Base-by-base conservation (phyloP, 1,140 invertebrate species). In the Pantala flavescens region DNA sequence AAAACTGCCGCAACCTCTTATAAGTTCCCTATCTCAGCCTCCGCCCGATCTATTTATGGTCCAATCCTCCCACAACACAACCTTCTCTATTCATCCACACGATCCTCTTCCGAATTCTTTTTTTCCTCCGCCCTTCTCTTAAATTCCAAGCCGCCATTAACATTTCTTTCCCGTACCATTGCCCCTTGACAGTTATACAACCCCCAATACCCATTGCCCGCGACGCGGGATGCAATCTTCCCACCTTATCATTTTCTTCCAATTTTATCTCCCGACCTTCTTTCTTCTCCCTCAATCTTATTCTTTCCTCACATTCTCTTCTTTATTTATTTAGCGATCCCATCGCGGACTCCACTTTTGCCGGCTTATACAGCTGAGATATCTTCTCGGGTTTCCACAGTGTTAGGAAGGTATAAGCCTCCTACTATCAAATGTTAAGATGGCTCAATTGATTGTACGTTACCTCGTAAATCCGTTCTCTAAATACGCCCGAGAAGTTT, bases 131-230 rank as follows among this genome's bases (percentile, higher is more conserved):
- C 49, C 49, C 14, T 63, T 63, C 49, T 63, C 49, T 63, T 63
- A 63, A 16, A 63, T 63, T 63, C 49, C 49, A 12, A 63, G n/a
- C 28, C 49, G n/a, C 49, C 12, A 19, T 63, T 63, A 63, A 63
- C 49, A 16, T 63, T 63, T 21, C 49, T 63, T 21, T 63, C 49
- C 49, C 49, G 16, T 21, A 19, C 49, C n/a, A 63, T 63, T 63
- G 49, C 49, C n/a, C 49, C 49, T 12, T 63, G 49, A 63, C 49
- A 63, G 49, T 63, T 63, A 63, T 63, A 63, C 49, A 63, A 63
- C 49, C 49, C 12, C 49, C 49, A 7, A 19, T 19, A 63, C 49
- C 49, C 49, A 63, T 63, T 21, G 49, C 16, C 49, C 14, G 12
- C 12, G 49, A 63, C 49, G n/a, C 49, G 12, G n/a, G 49, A 19